Conservation (phyloP, 30 jellyfish, hydroid and myxozoan genomes). For the Catostylus mosaicus region DNA sequence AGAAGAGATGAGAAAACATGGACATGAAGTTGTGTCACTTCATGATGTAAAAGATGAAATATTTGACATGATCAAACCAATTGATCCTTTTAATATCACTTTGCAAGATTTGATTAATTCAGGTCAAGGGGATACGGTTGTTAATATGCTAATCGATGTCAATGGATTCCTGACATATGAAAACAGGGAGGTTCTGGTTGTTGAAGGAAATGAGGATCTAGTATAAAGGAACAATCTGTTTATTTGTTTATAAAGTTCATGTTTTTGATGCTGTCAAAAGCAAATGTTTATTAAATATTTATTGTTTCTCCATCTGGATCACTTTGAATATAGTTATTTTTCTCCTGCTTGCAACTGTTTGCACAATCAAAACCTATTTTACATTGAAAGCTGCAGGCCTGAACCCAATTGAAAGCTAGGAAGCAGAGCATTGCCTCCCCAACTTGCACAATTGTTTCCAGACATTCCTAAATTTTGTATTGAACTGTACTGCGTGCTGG, state of each 20-base stretch:
- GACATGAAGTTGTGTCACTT: constrained; percentile 89
- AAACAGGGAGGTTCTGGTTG: constrained; percentile 88
- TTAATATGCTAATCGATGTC: constrained; percentile 87
- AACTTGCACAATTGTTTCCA: too few species aligned
- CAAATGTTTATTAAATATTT: not conserved
- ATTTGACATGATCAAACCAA: constrained; percentile 95
- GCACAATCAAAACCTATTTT: too few species aligned
- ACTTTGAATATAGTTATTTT: too few species aligned
- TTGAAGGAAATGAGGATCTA: constrained; percentile 86
- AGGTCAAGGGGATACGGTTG: constrained; percentile 96
- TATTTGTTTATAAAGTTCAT: too few species aligned
- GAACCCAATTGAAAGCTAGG: too few species aligned
- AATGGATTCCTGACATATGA: constrained; percentile 94
- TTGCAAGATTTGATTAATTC: constrained; percentile 83
- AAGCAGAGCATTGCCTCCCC: too few species aligned
- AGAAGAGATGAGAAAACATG: constrained; percentile 93
- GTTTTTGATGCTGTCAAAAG: not conserved
- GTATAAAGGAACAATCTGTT: constrained; percentile 17
- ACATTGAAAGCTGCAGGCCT: too few species aligned
- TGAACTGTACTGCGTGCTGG: too few species aligned
- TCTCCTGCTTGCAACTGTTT: too few species aligned
- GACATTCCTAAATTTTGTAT: too few species aligned
- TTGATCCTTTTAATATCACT: constrained; percentile 78
- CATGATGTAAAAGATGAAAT: constrained; percentile 96
- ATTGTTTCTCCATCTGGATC: too few species aligned